These are phyloP conservation scores for Ahaetulla prasina DNA, from an alignment of 2,113 vertebrate genomes.

Conservation along the genomic window DNA sequence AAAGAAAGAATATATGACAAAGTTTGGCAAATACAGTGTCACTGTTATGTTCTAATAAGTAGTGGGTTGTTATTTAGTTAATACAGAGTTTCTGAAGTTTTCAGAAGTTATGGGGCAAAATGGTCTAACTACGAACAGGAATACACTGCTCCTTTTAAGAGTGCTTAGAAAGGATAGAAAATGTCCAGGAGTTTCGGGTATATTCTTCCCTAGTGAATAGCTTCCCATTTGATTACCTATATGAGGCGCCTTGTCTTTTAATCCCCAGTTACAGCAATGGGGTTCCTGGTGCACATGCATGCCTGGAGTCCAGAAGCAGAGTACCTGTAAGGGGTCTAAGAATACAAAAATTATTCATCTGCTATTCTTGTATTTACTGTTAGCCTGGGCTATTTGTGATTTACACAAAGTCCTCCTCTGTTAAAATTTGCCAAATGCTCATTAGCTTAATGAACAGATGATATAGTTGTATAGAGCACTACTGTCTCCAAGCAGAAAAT, in stretches of 20 bases:
- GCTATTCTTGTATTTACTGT: background rate
- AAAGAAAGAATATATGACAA: background rate
- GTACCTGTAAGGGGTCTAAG: slow-evolving; percentile 3
- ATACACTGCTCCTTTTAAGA: background rate
- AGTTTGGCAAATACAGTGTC: background rate
- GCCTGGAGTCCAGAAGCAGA: background rate
- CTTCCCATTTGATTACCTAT: background rate
- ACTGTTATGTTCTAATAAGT: background rate
- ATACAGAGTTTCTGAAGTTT: background rate
- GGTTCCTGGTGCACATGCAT: background rate
- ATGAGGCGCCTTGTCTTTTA: background rate
- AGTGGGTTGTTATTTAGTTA: background rate
- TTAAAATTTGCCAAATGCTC: background rate
- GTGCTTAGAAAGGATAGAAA: background rate
- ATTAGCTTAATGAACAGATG: background rate
- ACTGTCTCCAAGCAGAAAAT: background rate
- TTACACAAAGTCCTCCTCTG: background rate
- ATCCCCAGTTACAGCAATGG: background rate
- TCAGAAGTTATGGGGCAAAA: background rate
- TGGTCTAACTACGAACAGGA: background rate
- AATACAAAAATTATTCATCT: background rate
- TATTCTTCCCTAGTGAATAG: background rate
- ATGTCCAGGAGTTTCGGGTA: background rate
- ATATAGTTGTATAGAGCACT: background rate
- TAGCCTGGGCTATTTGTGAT: background rate